Evolutionary conservation across 2,113 vertebrate species (phyloP), one percentile per base, ranked within the genome.

Genomic region (Rhabdomys dilectus): DNA sequence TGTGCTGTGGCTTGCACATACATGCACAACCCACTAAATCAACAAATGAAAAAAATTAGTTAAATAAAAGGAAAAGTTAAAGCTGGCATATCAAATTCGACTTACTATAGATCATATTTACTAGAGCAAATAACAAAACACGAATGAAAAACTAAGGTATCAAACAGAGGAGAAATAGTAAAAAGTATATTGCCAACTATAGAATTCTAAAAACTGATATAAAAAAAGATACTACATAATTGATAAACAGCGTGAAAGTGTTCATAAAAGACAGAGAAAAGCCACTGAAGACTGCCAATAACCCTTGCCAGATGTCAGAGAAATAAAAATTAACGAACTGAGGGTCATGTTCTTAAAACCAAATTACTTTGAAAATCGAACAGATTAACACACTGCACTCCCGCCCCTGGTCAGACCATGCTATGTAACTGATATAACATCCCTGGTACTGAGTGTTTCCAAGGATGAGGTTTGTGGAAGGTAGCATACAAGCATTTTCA

Each of bases 401-500:
- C 4, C 51, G 10, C 8, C 10, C 3, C 39, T 13, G 11, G 8
- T 1, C 53, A 36, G 58, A 13, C 17, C 36, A 29, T 12, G 3
- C 34, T 4, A 15, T 4, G 1, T 1, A 53, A 13, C 0, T 10
- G 13, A 8, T 1, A 7, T 5, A 36, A n/a, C 7, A 10, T 19
- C 19, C 15, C 29, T 29, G 11, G 11, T n/a, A 39, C 64, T 60
- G 1, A 39, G 7, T 7, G 15, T 22, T 7, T 80, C 62, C 24
- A 8, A 3, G 34, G n/a, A 70, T 4, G 26, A 53, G 51, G 64
- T 21, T 2, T n/a, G 2, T 56, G 39, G 22, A 80, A 31, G 39
- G 56, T 7, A 17, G 21, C 39, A 45, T 21, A 36, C 8, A 26
- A 29, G 42, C 60, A 56, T 42, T 56, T 26, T 58, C 53, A 45